These are phyloP conservation scores for Neelides sp. DNA, from an alignment of 1,140 invertebrate genomes.

Conservation along the genomic window DNA sequence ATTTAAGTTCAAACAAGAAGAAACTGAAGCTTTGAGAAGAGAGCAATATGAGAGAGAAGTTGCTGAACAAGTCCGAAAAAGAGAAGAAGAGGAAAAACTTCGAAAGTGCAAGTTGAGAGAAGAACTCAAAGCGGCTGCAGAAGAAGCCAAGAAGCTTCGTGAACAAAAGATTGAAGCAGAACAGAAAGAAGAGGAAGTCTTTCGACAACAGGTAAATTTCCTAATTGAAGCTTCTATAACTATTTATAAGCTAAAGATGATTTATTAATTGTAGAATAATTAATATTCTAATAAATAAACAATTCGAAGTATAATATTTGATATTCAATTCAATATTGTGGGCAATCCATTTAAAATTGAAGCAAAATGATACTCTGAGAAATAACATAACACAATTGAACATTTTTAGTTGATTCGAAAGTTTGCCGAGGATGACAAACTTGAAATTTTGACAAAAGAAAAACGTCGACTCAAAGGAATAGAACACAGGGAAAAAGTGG, in stretches of 20 bases:
- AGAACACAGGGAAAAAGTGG: constrained; percentile 27
- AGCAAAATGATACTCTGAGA: too few relatives aligned
- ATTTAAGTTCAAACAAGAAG: constrained; percentile 18
- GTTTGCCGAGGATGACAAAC: constrained; percentile 29
- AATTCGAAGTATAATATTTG: neutral
- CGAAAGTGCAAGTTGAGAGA: constrained; percentile 13
- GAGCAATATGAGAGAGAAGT: constrained; percentile 28
- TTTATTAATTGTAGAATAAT: neutral
- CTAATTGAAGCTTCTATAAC: neutral
- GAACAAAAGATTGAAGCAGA: constrained; percentile 22
- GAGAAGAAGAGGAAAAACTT: constrained; percentile 17
- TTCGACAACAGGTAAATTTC: constrained; percentile 12
- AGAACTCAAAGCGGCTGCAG: constrained; percentile 21
- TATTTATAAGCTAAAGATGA: neutral
- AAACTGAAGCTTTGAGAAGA: constrained; percentile 26
- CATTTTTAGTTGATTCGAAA: constrained; percentile 24
- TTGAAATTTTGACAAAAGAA: constrained; percentile 22
- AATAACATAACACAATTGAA: too few relatives aligned
- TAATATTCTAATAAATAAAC: neutral
- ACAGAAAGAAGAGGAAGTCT: constrained; percentile 26
- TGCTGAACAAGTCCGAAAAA: constrained; percentile 14
- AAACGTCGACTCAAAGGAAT: constrained; percentile 22
- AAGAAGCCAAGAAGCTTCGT: constrained; percentile 19
- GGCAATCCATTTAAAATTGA: too few relatives aligned
- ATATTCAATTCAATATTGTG: too few relatives aligned